Evolutionary conservation across 2,797 vertebrate genomes (phyloP).

Genomic region (Etheostoma perlongum): DNA sequence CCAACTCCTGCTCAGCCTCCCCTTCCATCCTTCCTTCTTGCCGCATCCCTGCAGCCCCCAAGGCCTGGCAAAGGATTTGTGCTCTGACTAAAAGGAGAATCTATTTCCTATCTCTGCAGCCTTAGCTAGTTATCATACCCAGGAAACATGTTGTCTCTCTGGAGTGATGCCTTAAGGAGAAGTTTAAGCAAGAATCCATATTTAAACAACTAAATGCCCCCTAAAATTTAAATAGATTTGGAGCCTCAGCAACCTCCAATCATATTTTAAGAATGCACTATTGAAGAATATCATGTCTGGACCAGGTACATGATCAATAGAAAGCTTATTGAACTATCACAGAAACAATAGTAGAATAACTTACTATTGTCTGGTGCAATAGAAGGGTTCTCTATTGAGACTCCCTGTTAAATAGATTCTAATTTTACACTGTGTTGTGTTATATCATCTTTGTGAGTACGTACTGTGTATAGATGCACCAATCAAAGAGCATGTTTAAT

Average conservation of each 20-base stretch:
- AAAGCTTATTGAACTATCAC: constrained; percentile 49
- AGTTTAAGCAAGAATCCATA: constrained; percentile 85
- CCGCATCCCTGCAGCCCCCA: constrained; percentile 71
- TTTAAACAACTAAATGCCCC: constrained; percentile 84
- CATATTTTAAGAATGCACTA: constrained; percentile 50
- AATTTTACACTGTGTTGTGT: constrained; percentile 3
- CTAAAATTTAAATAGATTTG: constrained; percentile 70
- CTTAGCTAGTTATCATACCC: constrained; percentile 78
- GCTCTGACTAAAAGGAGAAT: constrained; percentile 78
- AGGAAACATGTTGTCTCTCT: constrained; percentile 82
- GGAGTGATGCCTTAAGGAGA: constrained; percentile 82
- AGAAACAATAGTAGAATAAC: constrained; percentile 31
- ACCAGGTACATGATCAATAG: constrained; percentile 44
- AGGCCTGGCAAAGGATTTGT: constrained; percentile 81
- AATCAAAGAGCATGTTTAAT: constrained; percentile 42
- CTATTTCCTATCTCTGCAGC: constrained; percentile 80
- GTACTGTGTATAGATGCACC: constrained; percentile 10
- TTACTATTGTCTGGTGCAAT: neutral
- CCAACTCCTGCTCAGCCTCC: constrained; percentile 67
- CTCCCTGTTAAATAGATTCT: neutral
- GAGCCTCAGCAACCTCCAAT: constrained; percentile 58
- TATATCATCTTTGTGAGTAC: neutral
- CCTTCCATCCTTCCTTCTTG: constrained; percentile 73
- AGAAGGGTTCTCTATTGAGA: constrained; percentile 4
- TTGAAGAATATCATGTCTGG: constrained; percentile 44